These are phyloP conservation scores for Deilephila elpenor DNA, from an alignment of 2,888 invertebrate species.

Conservation along the genomic window DNA sequence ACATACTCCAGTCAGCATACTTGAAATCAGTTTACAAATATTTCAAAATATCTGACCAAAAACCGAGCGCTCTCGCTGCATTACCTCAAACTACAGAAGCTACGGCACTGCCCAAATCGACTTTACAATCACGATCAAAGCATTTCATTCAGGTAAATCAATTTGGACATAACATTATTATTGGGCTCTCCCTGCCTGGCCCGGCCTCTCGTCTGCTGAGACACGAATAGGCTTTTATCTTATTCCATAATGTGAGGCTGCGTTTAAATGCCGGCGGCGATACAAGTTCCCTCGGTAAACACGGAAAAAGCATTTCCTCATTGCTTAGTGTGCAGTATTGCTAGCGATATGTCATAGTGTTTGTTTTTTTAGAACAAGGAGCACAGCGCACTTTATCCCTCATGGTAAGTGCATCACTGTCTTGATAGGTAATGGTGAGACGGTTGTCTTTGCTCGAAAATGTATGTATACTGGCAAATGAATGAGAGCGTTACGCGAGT, in stretches of 20 bases:
- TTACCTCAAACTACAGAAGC: background rate
- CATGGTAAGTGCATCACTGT: no score
- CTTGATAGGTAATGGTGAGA: no score
- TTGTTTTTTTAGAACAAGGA: no score
- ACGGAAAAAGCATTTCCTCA: constrained; percentile 11
- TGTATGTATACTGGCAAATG: no score
- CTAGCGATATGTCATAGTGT: background rate
- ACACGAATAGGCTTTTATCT: constrained; percentile 26
- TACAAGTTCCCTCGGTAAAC: background rate
- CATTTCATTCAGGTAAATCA: constrained; percentile 37
- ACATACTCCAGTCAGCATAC: no score
- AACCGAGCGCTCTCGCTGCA: background rate
- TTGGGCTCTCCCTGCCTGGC: background rate
- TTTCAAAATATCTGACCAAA: background rate
- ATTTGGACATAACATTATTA: constrained; percentile 31
- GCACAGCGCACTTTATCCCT: no score
- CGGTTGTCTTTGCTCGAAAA: no score
- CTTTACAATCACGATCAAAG: constrained; percentile 31
- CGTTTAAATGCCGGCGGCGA: constrained; percentile 16
- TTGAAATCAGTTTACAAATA: background rate
- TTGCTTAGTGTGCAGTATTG: background rate
- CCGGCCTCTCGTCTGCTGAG: constrained; percentile 1
- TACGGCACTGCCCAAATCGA: constrained; percentile 1
- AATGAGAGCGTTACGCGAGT: no score
- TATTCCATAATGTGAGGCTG: constrained; percentile 17